phyloP scores from a whole-genome alignment of 64 coral and sea anemone genomes.

The Dendronephthya gigantea region DNA sequence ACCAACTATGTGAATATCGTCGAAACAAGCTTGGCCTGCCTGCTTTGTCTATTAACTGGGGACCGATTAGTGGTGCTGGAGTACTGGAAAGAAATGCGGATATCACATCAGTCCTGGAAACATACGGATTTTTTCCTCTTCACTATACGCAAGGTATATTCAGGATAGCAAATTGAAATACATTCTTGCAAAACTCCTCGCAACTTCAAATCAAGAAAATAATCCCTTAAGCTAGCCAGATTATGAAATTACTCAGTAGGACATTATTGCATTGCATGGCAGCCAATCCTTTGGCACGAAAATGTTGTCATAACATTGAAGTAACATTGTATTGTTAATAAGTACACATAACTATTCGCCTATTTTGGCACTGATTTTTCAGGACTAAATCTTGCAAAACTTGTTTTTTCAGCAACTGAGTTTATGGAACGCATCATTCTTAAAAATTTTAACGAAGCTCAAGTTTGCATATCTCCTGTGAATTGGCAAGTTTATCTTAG shows the following conservation, averaged over 20 bases:
- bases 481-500: conserved; percentile 29
- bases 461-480: conserved; percentile 5
- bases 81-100: conserved; percentile 20
- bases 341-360: too few relatives aligned
- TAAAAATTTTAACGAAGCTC: conserved; percentile 10
- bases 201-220: too few relatives aligned
- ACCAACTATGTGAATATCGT: conserved; percentile 46
- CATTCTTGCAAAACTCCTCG: too few relatives aligned
- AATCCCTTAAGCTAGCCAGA: too few relatives aligned
- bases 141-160: not conserved
- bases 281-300: too few relatives aligned
- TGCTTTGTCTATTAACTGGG: conserved; percentile 54
- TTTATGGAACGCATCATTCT: not conserved
- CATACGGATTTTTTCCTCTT: conserved; percentile 6
- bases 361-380: too few relatives aligned
- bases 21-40: conserved; percentile 45
- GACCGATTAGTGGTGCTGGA: conserved; percentile 57
- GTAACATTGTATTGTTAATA: too few relatives aligned
- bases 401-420: conserved; percentile 23
- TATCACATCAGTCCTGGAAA: conserved; percentile 13
- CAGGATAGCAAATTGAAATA: too few relatives aligned
- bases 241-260: too few relatives aligned
- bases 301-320: too few relatives aligned
- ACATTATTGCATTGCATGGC: too few relatives aligned
- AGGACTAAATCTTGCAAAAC: too few relatives aligned